These are phyloP conservation scores for Palythoa heliodiscus DNA, from an alignment of 92 coral and sea anemone species.

Conservation along the genomic window DNA sequence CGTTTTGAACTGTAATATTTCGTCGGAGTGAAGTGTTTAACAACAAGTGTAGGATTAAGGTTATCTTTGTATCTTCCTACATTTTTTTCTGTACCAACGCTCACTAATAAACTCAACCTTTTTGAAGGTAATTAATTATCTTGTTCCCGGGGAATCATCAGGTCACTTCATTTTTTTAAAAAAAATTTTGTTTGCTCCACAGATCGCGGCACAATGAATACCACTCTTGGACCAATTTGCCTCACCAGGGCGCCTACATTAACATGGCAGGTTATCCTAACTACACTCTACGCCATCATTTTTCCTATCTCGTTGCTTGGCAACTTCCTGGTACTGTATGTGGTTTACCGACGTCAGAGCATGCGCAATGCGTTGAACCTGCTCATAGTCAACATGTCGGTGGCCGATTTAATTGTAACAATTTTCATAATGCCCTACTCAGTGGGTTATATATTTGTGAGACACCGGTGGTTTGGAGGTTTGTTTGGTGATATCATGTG, in stretches of 20 bases:
- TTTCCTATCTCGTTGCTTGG: slow-evolving; percentile 86
- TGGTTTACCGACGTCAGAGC: slow-evolving; percentile 81
- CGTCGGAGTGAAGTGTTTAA: no score
- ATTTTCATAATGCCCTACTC: slow-evolving; percentile 84
- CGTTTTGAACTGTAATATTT: no score
- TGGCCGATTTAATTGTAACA: slow-evolving; percentile 81
- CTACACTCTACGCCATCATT: slow-evolving; percentile 66
- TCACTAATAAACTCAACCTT: no score
- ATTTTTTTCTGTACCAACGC: no score
- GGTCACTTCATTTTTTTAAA: no score
- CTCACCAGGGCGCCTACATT: slow-evolving; percentile 16
- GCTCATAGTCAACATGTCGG: slow-evolving; percentile 86
- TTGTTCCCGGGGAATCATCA: no score
- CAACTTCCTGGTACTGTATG: slow-evolving; percentile 81
- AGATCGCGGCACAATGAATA: slow-evolving; percentile 7
- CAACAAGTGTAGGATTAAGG: no score
- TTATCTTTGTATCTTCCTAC: no score
- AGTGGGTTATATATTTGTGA: slow-evolving; percentile 60
- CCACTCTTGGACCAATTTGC: slow-evolving; percentile 4
- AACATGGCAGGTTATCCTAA: slow-evolving; percentile 61
- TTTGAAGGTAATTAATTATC: no score
- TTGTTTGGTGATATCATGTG: slow-evolving; percentile 74
- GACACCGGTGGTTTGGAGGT: slow-evolving; percentile 79
- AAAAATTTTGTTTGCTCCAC: background rate
- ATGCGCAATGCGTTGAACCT: slow-evolving; percentile 80